Conservation (phyloP, 2,113 vertebrate genomes). For the Rhabdomys dilectus region DNA sequence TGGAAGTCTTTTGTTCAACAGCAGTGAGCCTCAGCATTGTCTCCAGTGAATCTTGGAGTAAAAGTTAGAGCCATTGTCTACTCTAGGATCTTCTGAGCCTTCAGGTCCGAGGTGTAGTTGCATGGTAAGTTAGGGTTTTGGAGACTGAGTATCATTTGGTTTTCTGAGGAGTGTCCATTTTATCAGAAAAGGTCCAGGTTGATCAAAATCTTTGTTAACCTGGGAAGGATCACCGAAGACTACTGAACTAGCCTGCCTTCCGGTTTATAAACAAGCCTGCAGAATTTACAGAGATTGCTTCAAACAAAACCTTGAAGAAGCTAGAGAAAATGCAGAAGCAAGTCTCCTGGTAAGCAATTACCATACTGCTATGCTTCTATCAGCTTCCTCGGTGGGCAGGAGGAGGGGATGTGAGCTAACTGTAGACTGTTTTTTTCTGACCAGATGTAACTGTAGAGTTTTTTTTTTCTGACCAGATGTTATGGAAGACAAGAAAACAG, state of each 20-base stretch:
- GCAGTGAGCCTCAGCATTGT: background rate
- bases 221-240: background rate
- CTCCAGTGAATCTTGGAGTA: background rate
- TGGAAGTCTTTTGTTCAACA: background rate
- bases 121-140: background rate
- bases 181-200: background rate
- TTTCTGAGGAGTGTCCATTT: background rate
- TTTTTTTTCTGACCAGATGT: background rate
- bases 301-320: background rate
- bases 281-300: background rate
- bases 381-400: background rate
- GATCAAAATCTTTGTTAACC: background rate
- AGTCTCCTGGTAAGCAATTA: background rate
- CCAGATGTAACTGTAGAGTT: background rate
- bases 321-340: background rate
- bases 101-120: background rate
- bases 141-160: background rate
- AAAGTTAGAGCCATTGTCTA: background rate
- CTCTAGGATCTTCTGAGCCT: background rate
- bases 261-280: background rate
- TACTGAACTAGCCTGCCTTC: background rate
- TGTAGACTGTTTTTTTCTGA: background rate
- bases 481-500: background rate
- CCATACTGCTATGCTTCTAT: background rate
- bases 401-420: background rate